A percentile compares a stretch with the other conserved stretches of the same genome.
These are phyloP conservation scores for Unio delphinus DNA, from an alignment of 2,888 invertebrate genomes.

Conservation along the genomic window DNA sequence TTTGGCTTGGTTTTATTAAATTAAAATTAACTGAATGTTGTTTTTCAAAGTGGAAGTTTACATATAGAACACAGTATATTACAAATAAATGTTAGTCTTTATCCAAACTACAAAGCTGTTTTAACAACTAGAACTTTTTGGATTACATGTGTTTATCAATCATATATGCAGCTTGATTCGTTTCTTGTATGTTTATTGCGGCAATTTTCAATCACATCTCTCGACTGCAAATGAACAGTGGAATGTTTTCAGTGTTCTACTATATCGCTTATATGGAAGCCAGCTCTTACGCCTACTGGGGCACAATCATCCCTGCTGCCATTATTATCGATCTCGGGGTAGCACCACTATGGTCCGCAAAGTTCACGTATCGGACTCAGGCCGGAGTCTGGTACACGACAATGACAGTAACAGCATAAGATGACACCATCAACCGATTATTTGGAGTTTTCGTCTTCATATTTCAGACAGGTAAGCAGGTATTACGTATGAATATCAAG, in stretches of 20 bases:
- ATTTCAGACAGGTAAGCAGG: slow-evolving; percentile 90
- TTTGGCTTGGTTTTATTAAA: too few relatives aligned
- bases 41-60: too few relatives aligned
- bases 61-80: too few relatives aligned
- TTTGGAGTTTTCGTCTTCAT: slow-evolving; percentile 99
- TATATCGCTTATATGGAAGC: slow-evolving; percentile 95
- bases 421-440: slow-evolving; percentile 94
- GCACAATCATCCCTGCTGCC: slow-evolving; percentile 83
- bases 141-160: slow-evolving; percentile 92
- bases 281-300: slow-evolving; percentile 90
- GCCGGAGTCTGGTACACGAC: slow-evolving; percentile 89
- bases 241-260: slow-evolving; percentile 88
- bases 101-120: slow-evolving; percentile 91
- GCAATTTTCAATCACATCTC: slow-evolving; percentile 64
- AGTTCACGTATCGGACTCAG: slow-evolving; percentile 92
- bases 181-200: slow-evolving; percentile 92
- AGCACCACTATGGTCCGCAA: slow-evolving; percentile 99
- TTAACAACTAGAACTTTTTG: slow-evolving; percentile 90
- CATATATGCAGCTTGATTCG: slow-evolving; percentile 91
- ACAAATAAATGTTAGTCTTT: slow-evolving; percentile 78
- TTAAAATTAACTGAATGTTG: too few relatives aligned
- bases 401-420: slow-evolving; percentile 81
- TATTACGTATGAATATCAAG: too few relatives aligned
- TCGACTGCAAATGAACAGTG: slow-evolving; percentile 97
- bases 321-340: slow-evolving; percentile 93